Base-by-base conservation (phyloP, 1,140 invertebrate genomes). In the Helicoverpa zea region DNA sequence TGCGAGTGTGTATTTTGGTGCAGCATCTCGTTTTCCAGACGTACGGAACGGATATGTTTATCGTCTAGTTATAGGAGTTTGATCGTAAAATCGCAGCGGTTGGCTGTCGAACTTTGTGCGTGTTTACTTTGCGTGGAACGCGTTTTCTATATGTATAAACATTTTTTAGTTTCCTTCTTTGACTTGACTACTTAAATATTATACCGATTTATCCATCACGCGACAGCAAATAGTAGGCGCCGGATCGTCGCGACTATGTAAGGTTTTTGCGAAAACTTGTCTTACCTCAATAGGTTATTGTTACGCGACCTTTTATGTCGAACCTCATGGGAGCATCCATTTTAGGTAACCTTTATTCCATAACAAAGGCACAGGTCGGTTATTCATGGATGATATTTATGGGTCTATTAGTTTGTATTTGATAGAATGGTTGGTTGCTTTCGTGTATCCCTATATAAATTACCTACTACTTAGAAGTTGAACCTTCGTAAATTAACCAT, bases 71-170 rank as follows among this genome's bases (percentile, higher is more conserved):
- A 85, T 86, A 81, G 84, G 81, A 83, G 80, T 59, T 80, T 68
- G 84, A 81, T 88, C 90, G 86, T 90, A 90, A 76, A 93, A 91
- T 85, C 84, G 87, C 87, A 85, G 82, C 84, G 84, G 85, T 87
- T 89, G 84, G 88, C 81, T 52, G 85, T 83, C 83, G 83, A 86
- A 81, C 81, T 81, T 82, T 80, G 82, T 75, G 79, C 83, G 74
- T 87, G 84, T 88, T 88, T 86, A 64, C 47, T 64, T 76, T 47
- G 43, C 14, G 47, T 18, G 59, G 18, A 54, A 77, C 64, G 47
- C 49, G 59, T 30, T 9, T 76, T 47, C 58, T 51, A 59, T 59
- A 59, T 64, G 35, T 23, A 77, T 35, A 56, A 43, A 61, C 73
- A 35, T 63, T 80, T 83, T 58, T 64, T 70, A 49, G 52, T 76